A percentile compares a stretch with the other conserved stretches of the same genome.
Conservation (phyloP, 2,888 invertebrate species). For the Parapristionchus giblindavisi region DNA sequence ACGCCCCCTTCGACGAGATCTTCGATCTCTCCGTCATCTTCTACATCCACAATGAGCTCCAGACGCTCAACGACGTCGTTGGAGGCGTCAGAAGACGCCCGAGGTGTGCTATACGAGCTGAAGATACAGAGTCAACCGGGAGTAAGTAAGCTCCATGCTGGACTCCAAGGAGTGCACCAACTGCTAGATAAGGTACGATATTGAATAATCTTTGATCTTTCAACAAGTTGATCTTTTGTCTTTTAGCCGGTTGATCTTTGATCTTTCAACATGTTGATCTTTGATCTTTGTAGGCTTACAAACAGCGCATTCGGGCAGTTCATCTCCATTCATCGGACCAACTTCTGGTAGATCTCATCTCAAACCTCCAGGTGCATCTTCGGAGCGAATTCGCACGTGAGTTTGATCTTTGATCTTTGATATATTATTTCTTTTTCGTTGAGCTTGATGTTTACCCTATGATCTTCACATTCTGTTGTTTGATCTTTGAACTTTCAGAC, state of each 20-base stretch:
- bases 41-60: no score
- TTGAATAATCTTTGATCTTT: not conserved
- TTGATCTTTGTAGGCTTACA: not conserved
- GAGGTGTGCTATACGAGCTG: no score
- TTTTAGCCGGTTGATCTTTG: not conserved
- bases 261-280: not conserved
- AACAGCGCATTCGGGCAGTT: not conserved
- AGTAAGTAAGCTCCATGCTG: not conserved
- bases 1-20: no score
- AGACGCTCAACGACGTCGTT: no score
- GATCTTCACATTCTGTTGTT: not conserved
- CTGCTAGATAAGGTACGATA: constrained; percentile 9
- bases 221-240: not conserved
- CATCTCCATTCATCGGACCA: constrained; percentile 11
- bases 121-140: no score
- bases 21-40: no score
- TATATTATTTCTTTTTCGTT: no score
- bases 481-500: not conserved
- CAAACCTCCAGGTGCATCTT: constrained; percentile 1
- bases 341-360: constrained; percentile 21
- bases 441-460: no score
- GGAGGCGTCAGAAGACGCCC: no score
- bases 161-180: constrained; percentile 3
- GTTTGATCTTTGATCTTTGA: no score
- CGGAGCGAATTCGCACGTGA: constrained; percentile 23